Evolutionary conservation across 2,797 vertebrate species (phyloP).

Genomic region (Neomorphus geoffroyi): DNA sequence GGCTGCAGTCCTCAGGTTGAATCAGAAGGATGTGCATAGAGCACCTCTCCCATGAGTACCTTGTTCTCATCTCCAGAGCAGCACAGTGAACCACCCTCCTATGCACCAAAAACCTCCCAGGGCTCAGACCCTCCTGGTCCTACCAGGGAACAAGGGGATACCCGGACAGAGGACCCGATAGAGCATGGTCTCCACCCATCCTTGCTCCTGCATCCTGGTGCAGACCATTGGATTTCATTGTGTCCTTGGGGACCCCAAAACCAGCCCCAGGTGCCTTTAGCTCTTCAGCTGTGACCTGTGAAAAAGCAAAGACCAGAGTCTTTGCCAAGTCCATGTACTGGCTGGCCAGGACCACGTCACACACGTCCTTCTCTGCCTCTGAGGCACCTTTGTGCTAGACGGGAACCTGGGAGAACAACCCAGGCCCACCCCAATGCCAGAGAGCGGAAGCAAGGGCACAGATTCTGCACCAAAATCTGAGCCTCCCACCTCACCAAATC

Average conservation of each 20-base stretch:
- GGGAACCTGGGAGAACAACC: background rate
- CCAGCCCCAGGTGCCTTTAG: background rate
- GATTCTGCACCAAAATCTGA: background rate
- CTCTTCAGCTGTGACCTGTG: background rate
- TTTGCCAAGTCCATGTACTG: background rate
- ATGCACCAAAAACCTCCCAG: rapidly evolving
- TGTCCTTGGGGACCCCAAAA: background rate
- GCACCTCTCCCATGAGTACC: rapidly evolving
- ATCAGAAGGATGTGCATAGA: rapidly evolving
- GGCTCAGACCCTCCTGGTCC: background rate
- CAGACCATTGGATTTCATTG: rapidly evolving
- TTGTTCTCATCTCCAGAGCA: background rate
- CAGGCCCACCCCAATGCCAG: rapidly evolving
- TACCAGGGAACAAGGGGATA: background rate
- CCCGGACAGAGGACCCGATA: rapidly evolving
- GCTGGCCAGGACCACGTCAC: background rate
- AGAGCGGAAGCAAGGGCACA: background rate
- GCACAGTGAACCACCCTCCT: background rate
- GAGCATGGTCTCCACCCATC: background rate
- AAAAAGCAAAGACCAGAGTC: background rate
- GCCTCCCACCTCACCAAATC: rapidly evolving
- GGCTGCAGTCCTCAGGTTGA: background rate
- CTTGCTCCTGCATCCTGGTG: background rate
- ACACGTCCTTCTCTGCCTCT: background rate
- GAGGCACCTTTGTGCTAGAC: background rate